Evolutionary conservation across 2,797 vertebrate genomes (phyloP).

Genomic region (Pangasius mekongensis): DNA sequence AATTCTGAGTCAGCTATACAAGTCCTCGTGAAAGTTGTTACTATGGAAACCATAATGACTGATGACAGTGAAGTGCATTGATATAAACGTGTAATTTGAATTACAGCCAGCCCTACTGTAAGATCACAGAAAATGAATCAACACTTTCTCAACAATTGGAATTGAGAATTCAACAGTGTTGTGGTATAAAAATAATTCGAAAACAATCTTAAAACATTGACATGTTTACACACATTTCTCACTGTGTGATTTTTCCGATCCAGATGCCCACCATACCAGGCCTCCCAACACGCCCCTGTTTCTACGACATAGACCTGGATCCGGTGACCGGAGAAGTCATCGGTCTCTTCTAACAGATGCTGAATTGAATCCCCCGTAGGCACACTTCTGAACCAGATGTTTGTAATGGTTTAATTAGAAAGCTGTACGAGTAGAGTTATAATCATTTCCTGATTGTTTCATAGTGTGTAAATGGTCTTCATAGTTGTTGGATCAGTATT

Average conservation of each 20-base stretch:
- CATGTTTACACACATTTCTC: not conserved
- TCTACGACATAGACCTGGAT: conserved; percentile 97
- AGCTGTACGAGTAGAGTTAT: not conserved
- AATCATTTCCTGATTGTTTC: not conserved
- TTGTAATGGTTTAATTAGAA: not conserved
- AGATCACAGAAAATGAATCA: not conserved
- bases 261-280: conserved; percentile 99
- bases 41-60: not conserved
- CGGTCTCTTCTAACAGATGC: conserved; percentile 85
- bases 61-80: not conserved
- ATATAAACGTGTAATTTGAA: not conserved
- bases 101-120: not conserved
- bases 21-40: not conserved
- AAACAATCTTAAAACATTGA: not conserved
- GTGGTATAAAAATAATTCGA: not conserved
- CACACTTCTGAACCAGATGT: not conserved
- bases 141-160: not conserved
- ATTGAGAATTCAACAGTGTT: not conserved
- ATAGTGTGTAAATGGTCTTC: not conserved
- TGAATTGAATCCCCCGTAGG: conserved; percentile 44
- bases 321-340: conserved; percentile 87
- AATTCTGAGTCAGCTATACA: not conserved
- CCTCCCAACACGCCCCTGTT: conserved; percentile 95
- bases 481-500: not conserved
- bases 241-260: not conserved